Base-by-base conservation (phyloP, 2,113 vertebrate genomes). In the Rhinopomastus cyanomelas region DNA sequence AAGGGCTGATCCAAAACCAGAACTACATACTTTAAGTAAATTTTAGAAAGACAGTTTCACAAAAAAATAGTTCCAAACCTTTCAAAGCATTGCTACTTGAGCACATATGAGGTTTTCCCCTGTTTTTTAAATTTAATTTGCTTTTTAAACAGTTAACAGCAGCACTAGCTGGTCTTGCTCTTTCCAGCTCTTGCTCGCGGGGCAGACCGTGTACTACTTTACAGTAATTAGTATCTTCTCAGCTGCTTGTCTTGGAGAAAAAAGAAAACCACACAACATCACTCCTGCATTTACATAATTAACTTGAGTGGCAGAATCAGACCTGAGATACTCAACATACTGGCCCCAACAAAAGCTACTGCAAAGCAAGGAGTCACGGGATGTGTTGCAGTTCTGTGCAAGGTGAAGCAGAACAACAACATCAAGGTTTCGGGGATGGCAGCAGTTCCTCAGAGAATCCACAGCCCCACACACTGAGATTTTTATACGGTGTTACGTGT, bases 401-500 rank as follows among this genome's bases (percentile, higher is more conserved):
- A 27, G 6, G 12, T 5, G 20, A 56, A 82, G 80, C 57, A 71
- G 67, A 16, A 79, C 13, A 34, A 76, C 39, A 20, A 64, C 2
- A 11, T 0, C 36, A 8, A 36, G 0, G 0, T 1, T 51, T 30
- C 7, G 9, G 18, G 22, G 64, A n/a, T 0, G 1, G 3, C 9
- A n/a, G 8, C 21, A 48, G 15, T 53, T 68, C 25, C 49, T 9
- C 21, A 5, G 12, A 39, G 48, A 11, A 88, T 8, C 53, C 49
- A 5, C 0, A 0, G 7, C 49, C 6, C 37, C 5, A 4, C 1
- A 12, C 13, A 27, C n/a, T n/a, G n/a, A n/a, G n/a, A n/a, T n/a
- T n/a, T n/a, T n/a, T n/a, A n/a, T n/a, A n/a, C n/a, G n/a, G n/a
- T n/a, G n/a, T n/a, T n/a, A n/a, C n/a, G n/a, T n/a, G n/a, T n/a